These are phyloP conservation scores for Sinocyclocheilus anshuiensis DNA, from an alignment of 2,113 vertebrate species.

Conservation along the genomic window DNA sequence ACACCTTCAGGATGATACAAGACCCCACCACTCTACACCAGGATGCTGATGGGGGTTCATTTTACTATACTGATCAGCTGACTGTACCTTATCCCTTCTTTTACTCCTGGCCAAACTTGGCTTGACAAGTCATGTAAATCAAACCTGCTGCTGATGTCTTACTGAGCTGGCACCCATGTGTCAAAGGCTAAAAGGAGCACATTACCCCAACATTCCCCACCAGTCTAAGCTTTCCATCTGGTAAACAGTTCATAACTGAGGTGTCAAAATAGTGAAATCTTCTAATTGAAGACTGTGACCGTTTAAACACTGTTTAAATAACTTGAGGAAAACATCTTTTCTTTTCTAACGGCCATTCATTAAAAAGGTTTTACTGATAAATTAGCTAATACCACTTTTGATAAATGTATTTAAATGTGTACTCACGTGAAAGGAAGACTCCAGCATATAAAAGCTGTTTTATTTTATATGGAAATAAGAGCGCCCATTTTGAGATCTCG, in stretches of 20 bases:
- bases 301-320: not conserved
- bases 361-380: not conserved
- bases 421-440: not conserved
- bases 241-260: not conserved
- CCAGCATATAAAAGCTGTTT: not conserved
- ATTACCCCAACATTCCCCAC: constrained; percentile 57
- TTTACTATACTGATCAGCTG: not conserved
- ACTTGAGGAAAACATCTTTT: not conserved
- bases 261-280: not conserved
- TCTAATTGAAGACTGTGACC: not conserved
- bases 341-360: not conserved
- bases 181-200: constrained; percentile 56
- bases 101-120: constrained; percentile 1
- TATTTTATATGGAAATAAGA: not conserved
- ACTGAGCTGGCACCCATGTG: not conserved
- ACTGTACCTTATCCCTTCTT: not conserved
- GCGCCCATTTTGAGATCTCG: not conserved
- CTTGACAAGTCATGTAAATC: constrained; percentile 31
- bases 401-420: not conserved
- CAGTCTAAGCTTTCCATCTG: constrained; percentile 24
- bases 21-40: not conserved
- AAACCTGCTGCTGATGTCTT: not conserved
- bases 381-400: not conserved
- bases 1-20: not conserved
- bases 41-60: not conserved